Conservation (phyloP, 1,140 invertebrate genomes). For the Nymphalis io region DNA sequence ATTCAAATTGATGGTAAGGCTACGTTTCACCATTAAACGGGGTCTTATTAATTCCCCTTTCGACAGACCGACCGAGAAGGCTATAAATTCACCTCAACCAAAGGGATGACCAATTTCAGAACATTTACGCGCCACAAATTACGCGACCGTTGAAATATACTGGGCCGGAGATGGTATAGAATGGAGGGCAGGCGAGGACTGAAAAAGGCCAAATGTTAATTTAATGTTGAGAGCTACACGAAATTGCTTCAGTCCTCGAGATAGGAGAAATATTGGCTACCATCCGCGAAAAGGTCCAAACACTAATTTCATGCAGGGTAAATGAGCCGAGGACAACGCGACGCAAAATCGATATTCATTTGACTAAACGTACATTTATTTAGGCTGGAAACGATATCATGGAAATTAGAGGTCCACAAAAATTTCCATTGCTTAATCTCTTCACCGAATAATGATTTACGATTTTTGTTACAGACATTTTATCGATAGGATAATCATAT, state of each 20-base stretch:
- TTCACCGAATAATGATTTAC: conserved; percentile 17
- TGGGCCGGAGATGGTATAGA: conserved; percentile 58
- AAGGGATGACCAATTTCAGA: conserved; percentile 81
- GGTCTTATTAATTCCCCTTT: conserved; percentile 80
- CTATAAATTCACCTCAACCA: conserved; percentile 80
- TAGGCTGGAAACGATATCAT: conserved; percentile 60
- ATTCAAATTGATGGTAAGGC: conserved; percentile 80
- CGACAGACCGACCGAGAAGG: conserved; percentile 78
- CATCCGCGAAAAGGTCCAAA: conserved; percentile 59
- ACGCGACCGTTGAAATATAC: conserved; percentile 80
- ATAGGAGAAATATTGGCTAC: conserved; percentile 67
- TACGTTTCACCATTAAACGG: conserved; percentile 79
- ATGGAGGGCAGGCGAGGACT: conserved; percentile 59
- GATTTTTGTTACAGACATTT: not conserved
- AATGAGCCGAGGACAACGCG: conserved; percentile 59
- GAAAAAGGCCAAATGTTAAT: conserved; percentile 76
- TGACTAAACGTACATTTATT: conserved; percentile 65
- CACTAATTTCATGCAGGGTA: conserved; percentile 74
- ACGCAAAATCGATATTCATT: conserved; percentile 71
- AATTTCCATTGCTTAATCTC: conserved; percentile 35
- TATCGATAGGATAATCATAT: not conserved
- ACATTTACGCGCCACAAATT: conserved; percentile 81
- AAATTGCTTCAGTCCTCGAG: conserved; percentile 71
- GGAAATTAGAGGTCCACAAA: conserved; percentile 48
- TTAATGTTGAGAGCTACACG: conserved; percentile 67